phyloP scores from a whole-genome alignment of 2,888 invertebrate genomes.

The Dendrolimus houi region DNA sequence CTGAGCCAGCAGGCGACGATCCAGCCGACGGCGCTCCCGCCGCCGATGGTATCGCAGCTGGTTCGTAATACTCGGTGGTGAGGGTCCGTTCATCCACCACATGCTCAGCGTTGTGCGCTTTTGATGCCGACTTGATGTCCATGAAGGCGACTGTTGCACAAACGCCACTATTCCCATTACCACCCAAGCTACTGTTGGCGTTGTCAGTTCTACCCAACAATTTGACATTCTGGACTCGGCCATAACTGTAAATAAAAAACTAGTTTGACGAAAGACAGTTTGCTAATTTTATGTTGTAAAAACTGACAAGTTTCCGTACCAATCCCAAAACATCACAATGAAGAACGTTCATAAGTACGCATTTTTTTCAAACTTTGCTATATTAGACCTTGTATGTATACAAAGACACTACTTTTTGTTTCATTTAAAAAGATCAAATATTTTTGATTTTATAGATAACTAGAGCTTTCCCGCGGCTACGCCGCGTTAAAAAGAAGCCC shows the following conservation, averaged over 20 bases:
- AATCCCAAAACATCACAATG: too few species aligned
- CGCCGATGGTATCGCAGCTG: constrained; percentile 82
- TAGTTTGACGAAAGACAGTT: constrained; percentile 22
- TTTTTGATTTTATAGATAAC: too few species aligned
- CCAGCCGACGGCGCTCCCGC: constrained; percentile 74
- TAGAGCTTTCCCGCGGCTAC: too few species aligned
- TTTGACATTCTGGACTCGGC: constrained; percentile 98
- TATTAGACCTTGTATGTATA: too few species aligned
- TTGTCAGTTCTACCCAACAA: constrained; percentile 83
- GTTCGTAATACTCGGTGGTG: constrained; percentile 95
- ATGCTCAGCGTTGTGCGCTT: constrained; percentile 94
- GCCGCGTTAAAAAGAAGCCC: too few species aligned
- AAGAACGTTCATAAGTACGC: too few species aligned
- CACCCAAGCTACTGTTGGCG: constrained; percentile 69
- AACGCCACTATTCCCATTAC: constrained; percentile 77
- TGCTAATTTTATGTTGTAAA: constrained; percentile 7
- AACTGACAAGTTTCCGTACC: too few species aligned
- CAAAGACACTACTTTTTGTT: too few species aligned
- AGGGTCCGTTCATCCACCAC: constrained; percentile 90
- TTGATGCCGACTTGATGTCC: constrained; percentile 97
- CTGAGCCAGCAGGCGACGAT: constrained; percentile 74
- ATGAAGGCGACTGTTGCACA: constrained; percentile 96
- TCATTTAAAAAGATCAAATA: too few species aligned
- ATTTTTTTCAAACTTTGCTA: too few species aligned
- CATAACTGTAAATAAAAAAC: constrained; percentile 85